These are phyloP conservation scores for Drosophila tripunctata DNA, from an alignment of 2,888 invertebrate genomes.

Conservation along the genomic window DNA sequence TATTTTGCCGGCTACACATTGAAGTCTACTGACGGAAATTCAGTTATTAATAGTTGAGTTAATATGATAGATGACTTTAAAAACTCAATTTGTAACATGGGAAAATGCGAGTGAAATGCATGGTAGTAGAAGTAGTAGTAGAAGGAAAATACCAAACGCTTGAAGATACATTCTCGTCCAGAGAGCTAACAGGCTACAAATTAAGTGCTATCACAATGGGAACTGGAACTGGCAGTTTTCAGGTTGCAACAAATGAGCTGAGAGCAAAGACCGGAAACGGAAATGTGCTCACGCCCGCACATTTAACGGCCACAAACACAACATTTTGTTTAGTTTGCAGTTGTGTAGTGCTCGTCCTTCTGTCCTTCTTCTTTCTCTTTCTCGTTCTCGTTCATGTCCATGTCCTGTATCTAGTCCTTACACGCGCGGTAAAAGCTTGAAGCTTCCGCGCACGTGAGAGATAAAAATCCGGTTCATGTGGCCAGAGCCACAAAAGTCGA, in stretches of 20 bases:
- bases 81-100: slow-evolving; percentile 48
- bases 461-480: slow-evolving; percentile 65
- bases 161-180: slow-evolving; percentile 23
- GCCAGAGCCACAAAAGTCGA: slow-evolving; percentile 47
- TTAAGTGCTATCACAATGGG: slow-evolving; percentile 27
- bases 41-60: slow-evolving; percentile 59
- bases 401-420: slow-evolving; percentile 1
- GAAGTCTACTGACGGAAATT: slow-evolving; percentile 70
- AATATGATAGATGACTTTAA: slow-evolving; percentile 56
- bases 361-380: too few species aligned
- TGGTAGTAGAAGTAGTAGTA: not conserved
- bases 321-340: slow-evolving; percentile 58
- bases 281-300: slow-evolving; percentile 63
- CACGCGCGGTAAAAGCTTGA: slow-evolving; percentile 5
- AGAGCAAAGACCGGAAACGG: slow-evolving; percentile 53
- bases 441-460: slow-evolving; percentile 52
- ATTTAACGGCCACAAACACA: slow-evolving; percentile 28
- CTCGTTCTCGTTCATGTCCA: not conserved
- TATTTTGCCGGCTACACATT: slow-evolving; percentile 52
- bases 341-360: slow-evolving; percentile 5
- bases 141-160: not conserved
- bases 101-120: slow-evolving; percentile 5
- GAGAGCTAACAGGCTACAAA: slow-evolving; percentile 34
- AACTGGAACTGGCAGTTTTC: slow-evolving; percentile 37
- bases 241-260: slow-evolving; percentile 28